Evolutionary conservation across 2,113 vertebrate genomes (phyloP), one percentile per base, ranked within the genome.

Genomic region (Aptenodytes forsteri): DNA sequence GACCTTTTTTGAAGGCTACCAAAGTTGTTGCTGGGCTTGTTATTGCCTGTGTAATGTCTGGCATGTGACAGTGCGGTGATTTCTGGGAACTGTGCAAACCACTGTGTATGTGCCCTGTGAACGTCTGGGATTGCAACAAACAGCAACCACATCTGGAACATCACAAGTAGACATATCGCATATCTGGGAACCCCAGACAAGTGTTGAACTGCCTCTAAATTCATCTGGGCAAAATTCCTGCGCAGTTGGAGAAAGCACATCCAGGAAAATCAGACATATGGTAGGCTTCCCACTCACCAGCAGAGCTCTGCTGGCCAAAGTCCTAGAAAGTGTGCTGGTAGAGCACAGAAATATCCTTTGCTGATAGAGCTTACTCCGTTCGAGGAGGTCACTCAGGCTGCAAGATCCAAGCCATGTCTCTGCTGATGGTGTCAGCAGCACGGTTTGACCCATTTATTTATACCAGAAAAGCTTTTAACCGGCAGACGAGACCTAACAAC

Each of bases 231-330:
- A 80, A 73, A 61, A 92, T 96, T 93, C 92, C 87, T 93, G 82
- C 0, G 4, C 62, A 49, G 66, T 93, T 94, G 96, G 90, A 93
- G 92, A 80, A 83, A 93, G 93, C 70, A 62, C 89, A 97, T 97
- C 97, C 93, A 97, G 92, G 96, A 96, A 97, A 92, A 94, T 88
- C 36, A 83, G 95, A 36, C 93, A 86, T 80, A 69, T 95, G 92
- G 93, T 96, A 94, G 87, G 82, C 90, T 97, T 95, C 95, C 90
- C 58, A 26, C 96, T 94, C 93, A 96, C 88, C 96, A 95, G 95
- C 71, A 86, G 36, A 90, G 93, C 83, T 84, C 58, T 77, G 76
- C 96, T 96, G 96, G 97, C 95, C 93, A 92, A 93, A 92, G 90
- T 93, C 95, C 92, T 96, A 95, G 97, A 96, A 96, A 93, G 93